A percentile compares a stretch with the other conserved stretches of the same genome.
Evolutionary conservation across 1,140 invertebrate genomes (phyloP).

Genomic region (Antheraea pernyi): DNA sequence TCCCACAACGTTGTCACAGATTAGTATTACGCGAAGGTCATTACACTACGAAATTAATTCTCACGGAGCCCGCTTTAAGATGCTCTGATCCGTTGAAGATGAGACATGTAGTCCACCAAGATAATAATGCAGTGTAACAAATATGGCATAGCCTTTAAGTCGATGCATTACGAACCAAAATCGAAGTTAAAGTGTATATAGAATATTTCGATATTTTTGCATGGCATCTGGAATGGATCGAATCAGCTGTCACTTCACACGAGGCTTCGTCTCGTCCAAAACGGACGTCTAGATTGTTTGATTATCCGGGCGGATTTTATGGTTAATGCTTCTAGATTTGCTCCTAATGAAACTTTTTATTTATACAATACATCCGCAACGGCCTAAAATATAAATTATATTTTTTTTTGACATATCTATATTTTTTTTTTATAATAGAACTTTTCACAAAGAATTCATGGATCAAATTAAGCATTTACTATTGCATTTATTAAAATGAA

Average conservation of each 20-base stretch:
- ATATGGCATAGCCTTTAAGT: neutral
- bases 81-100: conserved; percentile 50
- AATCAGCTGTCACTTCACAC: conserved; percentile 68
- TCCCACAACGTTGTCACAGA: conserved; percentile 52
- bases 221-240: conserved; percentile 42
- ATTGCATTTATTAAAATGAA: too few species aligned
- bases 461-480: too few species aligned
- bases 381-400: neutral
- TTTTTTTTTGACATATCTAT: too few species aligned
- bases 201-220: conserved; percentile 14
- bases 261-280: conserved; percentile 48
- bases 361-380: neutral
- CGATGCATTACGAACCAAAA: neutral
- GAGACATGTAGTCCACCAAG: conserved; percentile 48
- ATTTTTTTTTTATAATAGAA: too few species aligned
- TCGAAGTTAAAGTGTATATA: neutral
- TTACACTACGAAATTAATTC: conserved; percentile 65
- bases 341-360: neutral
- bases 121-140: conserved; percentile 13
- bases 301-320: conserved; percentile 7
- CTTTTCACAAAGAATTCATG: too few species aligned
- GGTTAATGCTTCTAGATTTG: neutral
- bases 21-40: conserved; percentile 46
- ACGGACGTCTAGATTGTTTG: conserved; percentile 36
- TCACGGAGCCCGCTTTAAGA: conserved; percentile 58